Conservation (phyloP, 2,888 invertebrate species). For the Diploptera punctata region DNA sequence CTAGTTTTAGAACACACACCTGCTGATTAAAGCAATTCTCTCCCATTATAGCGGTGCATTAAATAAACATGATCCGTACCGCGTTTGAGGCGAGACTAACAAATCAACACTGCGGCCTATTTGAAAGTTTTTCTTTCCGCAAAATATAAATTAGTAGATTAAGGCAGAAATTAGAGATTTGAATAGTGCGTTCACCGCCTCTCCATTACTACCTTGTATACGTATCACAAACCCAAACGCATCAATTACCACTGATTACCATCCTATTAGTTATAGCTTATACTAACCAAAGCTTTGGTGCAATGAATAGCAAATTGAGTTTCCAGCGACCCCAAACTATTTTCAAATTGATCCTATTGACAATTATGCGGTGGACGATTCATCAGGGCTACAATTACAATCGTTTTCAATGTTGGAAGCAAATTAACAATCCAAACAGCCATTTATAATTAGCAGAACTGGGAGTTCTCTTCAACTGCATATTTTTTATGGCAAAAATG, state of each 20-base stretch:
- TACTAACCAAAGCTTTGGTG: constrained; percentile 13
- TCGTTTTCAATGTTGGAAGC: not conserved
- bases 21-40: not conserved
- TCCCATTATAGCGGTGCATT: not conserved
- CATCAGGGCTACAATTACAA: not conserved
- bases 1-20: not conserved
- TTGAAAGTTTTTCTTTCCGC: not conserved
- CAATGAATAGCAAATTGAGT: not conserved
- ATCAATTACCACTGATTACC: not conserved
- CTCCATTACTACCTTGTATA: not conserved
- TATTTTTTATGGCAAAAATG: no score
- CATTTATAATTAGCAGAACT: not conserved
- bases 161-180: not conserved
- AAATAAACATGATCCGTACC: not conserved
- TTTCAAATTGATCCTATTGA: constrained; percentile 5
- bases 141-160: not conserved
- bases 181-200: not conserved
- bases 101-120: not conserved
- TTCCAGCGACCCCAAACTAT: constrained; percentile 4
- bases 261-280: not conserved
- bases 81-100: not conserved
- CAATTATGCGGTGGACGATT: constrained; percentile 4
- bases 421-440: constrained; percentile 6
- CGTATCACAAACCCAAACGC: not conserved
- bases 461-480: no score